Base-by-base conservation (phyloP, 2,113 vertebrate genomes). In the Lophochroa leadbeateri region DNA sequence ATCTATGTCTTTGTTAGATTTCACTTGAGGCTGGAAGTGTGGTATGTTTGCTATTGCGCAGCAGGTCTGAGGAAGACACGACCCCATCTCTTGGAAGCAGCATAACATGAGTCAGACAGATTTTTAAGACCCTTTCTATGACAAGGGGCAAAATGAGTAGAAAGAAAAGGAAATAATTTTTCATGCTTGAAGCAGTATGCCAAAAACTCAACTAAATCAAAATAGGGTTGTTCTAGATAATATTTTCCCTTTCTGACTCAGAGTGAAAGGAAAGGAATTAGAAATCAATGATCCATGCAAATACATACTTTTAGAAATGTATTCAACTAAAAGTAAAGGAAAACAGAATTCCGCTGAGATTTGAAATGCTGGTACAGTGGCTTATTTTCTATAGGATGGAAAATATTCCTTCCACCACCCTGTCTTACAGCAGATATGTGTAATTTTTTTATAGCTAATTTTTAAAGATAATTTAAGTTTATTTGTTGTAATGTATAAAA, bases 211-310 rank as follows among this genome's bases (percentile, higher is more conserved):
- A 6, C 17, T 76, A 74, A 88, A 88, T 78, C 50, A 83, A 86
- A 94, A 28, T 5, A 78, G 88, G 7, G 2, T 71, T 94, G 27
- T 64, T 90, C 55, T 78, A 49, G 24, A 71, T 68, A 60, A 61
- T 58, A 63, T n/a, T 84, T 94, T 90, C 44, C 21, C 9, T 79
- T 84, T 13, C 18, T 64, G 33, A 47, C 92, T 88, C 47, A 87
- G 27, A 94, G 47, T 33, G 41, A 90, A 86, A 92, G 29, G 16
- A 83, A 88, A 4, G 11, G 33, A 92, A 81, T 18, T 91, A 49
- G 69, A 96, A 94, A 87, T 82, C 57, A 1, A 82, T 94, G 94
- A 76, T 83, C 92, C 94, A 61, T 82, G 70, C 90, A 91, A 93
- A 93, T 3, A 72, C 18, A 31, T 67, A 64, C 41, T 91, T 93